Conservation (phyloP, 2,888 invertebrate species). For the Drosophila macrospina region DNA sequence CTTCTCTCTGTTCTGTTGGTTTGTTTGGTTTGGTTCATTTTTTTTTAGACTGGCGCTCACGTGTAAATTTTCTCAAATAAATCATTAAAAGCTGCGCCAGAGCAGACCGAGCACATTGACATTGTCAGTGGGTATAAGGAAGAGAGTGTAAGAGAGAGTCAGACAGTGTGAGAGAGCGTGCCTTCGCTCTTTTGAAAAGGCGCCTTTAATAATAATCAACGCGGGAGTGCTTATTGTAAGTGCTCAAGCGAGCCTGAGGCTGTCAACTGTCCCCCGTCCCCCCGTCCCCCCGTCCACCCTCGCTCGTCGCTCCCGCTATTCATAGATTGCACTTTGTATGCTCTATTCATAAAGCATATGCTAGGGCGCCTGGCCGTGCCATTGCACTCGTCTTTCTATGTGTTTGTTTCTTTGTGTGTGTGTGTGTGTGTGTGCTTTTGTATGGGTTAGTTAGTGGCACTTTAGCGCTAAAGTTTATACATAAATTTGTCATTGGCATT, state of each 20-base stretch:
- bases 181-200: constrained; percentile 56
- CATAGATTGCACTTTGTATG: constrained; percentile 68
- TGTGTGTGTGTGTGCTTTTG: constrained; percentile 33
- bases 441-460: constrained; percentile 77
- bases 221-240: constrained; percentile 75
- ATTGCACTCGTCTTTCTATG: constrained; percentile 71
- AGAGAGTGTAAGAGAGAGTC: no score
- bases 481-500: constrained; percentile 81
- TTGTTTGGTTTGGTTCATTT: constrained; percentile 25
- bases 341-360: constrained; percentile 71
- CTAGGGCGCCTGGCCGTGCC: constrained; percentile 68
- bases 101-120: constrained; percentile 73
- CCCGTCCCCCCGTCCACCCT: not conserved
- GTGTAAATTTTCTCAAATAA: constrained; percentile 82
- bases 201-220: constrained; percentile 78
- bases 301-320: no score
- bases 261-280: not conserved
- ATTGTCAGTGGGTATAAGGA: constrained; percentile 62
- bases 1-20: no score
- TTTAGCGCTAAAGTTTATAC: constrained; percentile 80
- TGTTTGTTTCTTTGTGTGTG: constrained; percentile 6
- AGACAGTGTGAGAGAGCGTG: not conserved
- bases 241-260: constrained; percentile 56
- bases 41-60: constrained; percentile 69
- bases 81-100: constrained; percentile 77